Conservation (phyloP, 2,113 vertebrate species). For the Lates calcarifer region DNA sequence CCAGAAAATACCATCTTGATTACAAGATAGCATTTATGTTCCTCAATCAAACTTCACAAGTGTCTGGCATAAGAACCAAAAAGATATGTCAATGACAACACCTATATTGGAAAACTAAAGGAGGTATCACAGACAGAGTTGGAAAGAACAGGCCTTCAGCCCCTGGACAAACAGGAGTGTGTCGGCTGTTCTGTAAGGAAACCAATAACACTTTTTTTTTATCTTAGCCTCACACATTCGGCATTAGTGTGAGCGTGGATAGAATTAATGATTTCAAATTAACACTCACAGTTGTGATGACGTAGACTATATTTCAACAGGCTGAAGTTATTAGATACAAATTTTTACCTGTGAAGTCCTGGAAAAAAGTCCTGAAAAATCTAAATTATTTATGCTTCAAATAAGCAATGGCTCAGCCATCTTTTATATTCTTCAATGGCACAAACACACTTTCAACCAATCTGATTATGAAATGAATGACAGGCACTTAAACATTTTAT, state of each 20-base stretch:
- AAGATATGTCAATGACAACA: background rate
- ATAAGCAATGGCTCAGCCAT: no score
- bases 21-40: background rate
- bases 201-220: background rate
- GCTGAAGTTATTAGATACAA: background rate
- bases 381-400: no score
- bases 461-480: no score
- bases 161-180: background rate
- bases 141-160: background rate
- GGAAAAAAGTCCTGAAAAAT: no score
- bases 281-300: background rate
- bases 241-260: background rate
- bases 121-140: background rate
- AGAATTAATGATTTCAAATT: background rate
- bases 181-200: background rate
- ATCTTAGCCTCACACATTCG: background rate
- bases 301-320: background rate
- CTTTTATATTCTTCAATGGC: no score
- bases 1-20: conserved; percentile 1
- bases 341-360: background rate
- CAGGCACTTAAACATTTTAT: no score
- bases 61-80: background rate
- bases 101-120: background rate
- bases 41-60: background rate
- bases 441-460: no score